These are phyloP conservation scores for Drosophila quadrilineata DNA, from an alignment of 1,140 invertebrate genomes.

Conservation along the genomic window DNA sequence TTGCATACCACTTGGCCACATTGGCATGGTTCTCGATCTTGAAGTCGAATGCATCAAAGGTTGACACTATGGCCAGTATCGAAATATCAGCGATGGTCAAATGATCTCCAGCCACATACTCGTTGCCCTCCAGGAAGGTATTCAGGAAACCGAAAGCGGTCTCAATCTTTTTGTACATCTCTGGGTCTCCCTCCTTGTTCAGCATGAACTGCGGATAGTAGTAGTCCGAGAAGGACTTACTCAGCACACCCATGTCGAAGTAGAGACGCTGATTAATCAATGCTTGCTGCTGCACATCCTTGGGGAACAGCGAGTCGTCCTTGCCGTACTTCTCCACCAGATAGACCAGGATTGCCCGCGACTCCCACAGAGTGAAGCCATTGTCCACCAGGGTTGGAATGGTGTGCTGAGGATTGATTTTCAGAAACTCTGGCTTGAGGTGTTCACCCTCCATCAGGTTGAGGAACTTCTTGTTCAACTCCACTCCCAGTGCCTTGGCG, in stretches of 20 bases:
- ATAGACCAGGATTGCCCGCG: constrained; percentile 88
- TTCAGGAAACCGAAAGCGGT: constrained; percentile 85
- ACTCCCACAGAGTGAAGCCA: constrained; percentile 86
- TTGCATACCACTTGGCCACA: constrained; percentile 86
- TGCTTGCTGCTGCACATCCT: constrained; percentile 85
- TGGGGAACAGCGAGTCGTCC: constrained; percentile 86
- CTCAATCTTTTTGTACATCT: constrained; percentile 85
- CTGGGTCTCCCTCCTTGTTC: constrained; percentile 84
- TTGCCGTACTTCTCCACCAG: constrained; percentile 86
- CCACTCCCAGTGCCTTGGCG: constrained; percentile 86
- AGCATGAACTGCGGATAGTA: constrained; percentile 87
- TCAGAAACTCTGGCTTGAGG: constrained; percentile 86
- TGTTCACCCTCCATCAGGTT: constrained; percentile 86
- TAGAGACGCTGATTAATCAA: constrained; percentile 88
- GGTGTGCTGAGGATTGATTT: constrained; percentile 84
- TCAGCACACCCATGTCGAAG: constrained; percentile 88
- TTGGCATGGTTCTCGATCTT: constrained; percentile 86
- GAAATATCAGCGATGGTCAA: constrained; percentile 89
- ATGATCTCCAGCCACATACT: constrained; percentile 85
- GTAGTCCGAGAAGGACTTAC: constrained; percentile 83
- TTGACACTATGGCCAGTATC: constrained; percentile 85
- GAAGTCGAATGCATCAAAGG: constrained; percentile 85
- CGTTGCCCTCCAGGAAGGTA: constrained; percentile 84
- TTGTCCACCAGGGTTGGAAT: constrained; percentile 87
- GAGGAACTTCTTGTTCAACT: constrained; percentile 86